Percentiles rank a stretch among this genome's conserved stretches.
These are phyloP conservation scores for Isotomurus palustris DNA, from an alignment of 2,888 invertebrate genomes.

Conservation along the genomic window DNA sequence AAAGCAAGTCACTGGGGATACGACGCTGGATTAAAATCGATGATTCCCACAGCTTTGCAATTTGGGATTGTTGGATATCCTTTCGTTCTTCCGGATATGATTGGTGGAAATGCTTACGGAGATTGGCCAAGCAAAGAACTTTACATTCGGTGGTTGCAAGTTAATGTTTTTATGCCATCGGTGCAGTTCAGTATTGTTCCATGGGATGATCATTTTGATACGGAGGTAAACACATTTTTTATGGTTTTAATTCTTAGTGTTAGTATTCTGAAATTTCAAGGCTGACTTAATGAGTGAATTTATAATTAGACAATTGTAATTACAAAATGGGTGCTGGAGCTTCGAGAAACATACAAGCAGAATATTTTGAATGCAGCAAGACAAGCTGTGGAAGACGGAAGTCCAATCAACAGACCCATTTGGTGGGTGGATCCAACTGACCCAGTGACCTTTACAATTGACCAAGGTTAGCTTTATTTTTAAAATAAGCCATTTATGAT, in stretches of 20 bases:
- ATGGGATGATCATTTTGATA: conserved; percentile 63
- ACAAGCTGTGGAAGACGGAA: conserved; percentile 58
- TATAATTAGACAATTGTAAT: conserved; percentile 23
- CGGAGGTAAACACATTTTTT: conserved; percentile 49
- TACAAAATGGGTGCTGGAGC: conserved; percentile 12
- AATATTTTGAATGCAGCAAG: conserved; percentile 58
- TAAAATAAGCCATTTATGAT: neutral
- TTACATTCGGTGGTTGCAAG: conserved; percentile 72
- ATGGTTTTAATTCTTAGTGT: no score
- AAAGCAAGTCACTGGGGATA: conserved; percentile 55
- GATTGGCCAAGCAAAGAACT: conserved; percentile 56
- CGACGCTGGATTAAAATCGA: conserved; percentile 50
- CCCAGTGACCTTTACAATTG: conserved; percentile 55
- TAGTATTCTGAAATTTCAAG: neutral
- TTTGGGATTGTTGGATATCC: conserved; percentile 62
- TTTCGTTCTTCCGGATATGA: conserved; percentile 74
- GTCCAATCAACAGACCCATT: conserved; percentile 72
- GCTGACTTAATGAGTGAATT: neutral
- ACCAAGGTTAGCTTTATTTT: conserved; percentile 28
- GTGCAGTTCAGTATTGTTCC: conserved; percentile 75
- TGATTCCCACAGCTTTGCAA: conserved; percentile 53
- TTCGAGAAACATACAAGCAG: conserved; percentile 19
- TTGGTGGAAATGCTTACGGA: conserved; percentile 55
- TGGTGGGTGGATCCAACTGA: conserved; percentile 79
- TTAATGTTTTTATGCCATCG: conserved; percentile 69